Evolutionary conservation across 2,113 vertebrate species (phyloP), one percentile per base, ranked within the genome.

Genomic region (Chaetodon trifascialis): DNA sequence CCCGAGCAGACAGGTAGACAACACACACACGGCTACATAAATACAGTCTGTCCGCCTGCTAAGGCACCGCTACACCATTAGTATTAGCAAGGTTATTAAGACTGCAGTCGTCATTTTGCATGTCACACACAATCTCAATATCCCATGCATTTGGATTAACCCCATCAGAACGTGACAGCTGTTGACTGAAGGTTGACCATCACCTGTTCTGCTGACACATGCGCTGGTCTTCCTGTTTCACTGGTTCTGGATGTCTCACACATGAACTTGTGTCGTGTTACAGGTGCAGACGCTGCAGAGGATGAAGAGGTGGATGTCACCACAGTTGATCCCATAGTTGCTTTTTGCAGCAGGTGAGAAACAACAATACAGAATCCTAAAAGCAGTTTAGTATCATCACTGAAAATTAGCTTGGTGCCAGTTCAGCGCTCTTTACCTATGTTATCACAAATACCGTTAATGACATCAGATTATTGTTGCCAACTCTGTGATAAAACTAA

Each of bases 251-350:
- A 23, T n/a, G 19, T 36, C 25, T 67, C 14, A 11, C 11, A 54
- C 9, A 42, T 72, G 1, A 64, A 46, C 30, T 19, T 11, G 17
- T 56, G 1, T 47, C 11, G 0, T 62, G 19, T 76, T 90, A 7
- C 86, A 99, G 98, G 98, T 38, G 98, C 97, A 14, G 98, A 99
- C 62, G 97, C 97, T 56, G 98, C 97, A 0, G 98, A 99, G 88
- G 98, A 99, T 25, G 98, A 99, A 79, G 98, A 99, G 86, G 98
- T 99, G 69, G 98, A 99, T 38, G 98, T 99, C 65, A 99, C 98
- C 0, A 97, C 97, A 0, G 98, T 99, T n/a, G 98, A 99, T 60
- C 98, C 98, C 5, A 99, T 99, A 0, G 96, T 97, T 36, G 98
- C 97, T 7, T 99, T 99, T 84, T 99, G 98, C 87, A 99, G 98